Conservation (phyloP, 2,888 invertebrate genomes). For the Allophyes oxyacanthae region DNA sequence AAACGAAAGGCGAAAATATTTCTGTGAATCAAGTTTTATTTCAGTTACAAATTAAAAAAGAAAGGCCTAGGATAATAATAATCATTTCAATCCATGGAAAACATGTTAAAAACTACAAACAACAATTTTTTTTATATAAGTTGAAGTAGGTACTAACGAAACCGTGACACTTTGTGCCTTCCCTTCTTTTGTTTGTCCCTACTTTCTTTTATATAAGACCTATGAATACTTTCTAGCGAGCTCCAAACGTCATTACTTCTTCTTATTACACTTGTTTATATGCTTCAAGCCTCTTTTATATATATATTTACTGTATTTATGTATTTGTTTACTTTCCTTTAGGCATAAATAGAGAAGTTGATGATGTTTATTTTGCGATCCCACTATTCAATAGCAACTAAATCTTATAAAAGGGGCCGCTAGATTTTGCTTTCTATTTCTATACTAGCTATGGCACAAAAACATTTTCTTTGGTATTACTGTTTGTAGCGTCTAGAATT, state of each 20-base stretch:
- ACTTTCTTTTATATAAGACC: constrained; percentile 10
- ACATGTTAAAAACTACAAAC: too few relatives aligned
- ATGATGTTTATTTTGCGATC: constrained; percentile 38
- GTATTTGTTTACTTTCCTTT: constrained; percentile 44
- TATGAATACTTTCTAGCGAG: constrained; percentile 23
- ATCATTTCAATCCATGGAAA: too few relatives aligned
- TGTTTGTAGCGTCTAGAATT: not conserved
- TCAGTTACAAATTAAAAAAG: too few relatives aligned
- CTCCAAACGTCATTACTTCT: constrained; percentile 24
- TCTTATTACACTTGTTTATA: constrained; percentile 35
- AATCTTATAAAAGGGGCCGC: constrained; percentile 14
- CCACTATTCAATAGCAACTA: constrained; percentile 8
- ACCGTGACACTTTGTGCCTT: constrained; percentile 9
- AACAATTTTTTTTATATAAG: too few relatives aligned
- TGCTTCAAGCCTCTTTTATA: constrained; percentile 13
- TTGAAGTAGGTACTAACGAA: too few relatives aligned
- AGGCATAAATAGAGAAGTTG: constrained; percentile 32
- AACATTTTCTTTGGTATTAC: not conserved
- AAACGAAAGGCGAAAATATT: too few relatives aligned
- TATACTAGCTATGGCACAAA: not conserved
- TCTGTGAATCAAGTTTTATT: too few relatives aligned
- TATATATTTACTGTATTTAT: constrained; percentile 38
- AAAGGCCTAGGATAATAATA: too few relatives aligned
- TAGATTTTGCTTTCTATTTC: constrained; percentile 4
- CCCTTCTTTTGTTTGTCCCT: constrained; percentile 8